Base-by-base conservation (phyloP, 1,140 invertebrate species). In the Anastrepha obliqua region DNA sequence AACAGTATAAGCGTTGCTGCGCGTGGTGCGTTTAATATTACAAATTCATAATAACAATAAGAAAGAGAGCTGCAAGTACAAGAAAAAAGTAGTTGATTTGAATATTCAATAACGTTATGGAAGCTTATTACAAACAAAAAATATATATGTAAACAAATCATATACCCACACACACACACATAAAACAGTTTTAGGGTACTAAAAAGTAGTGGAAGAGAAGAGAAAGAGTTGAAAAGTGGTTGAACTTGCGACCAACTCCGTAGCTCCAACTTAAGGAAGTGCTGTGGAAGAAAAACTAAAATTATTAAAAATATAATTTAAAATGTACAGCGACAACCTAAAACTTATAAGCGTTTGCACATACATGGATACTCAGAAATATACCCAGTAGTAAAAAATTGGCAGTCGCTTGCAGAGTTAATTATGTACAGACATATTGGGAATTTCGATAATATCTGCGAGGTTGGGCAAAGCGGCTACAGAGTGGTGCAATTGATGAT, bases 21-120 rank as follows among this genome's bases (percentile, higher is more conserved):
- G 85, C 58, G 58, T 86, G 17, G 44, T 17, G 74, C n/a, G n/a
- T 58, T 81, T 55, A 17, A 29, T 7, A 81, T 81, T 81, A 81
- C 74, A 81, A 81, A 81, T 81, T 81, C 51, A 81, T 81, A 81
- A 81, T 55, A 81, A 58, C 47, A 81, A 81, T 81, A 86, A 86
- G 17, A 86, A 86, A 62, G 59, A 86, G 59, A 86, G 55, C 85
- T 86, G 85, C n/a, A 86, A 86, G 59, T 44, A 86, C 39, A 86
- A 62, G 59, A 60, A 86, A 59, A 62, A 9, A 55, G 64, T 62
- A 67, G 29, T 39, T 20, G 44, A 81, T 58, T 55, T 81, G 17
- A 81, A 81, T 81, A 81, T 58, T n/a, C 44, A 81, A 58, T 81
- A 81, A 29, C 17, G 44, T 55, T 81, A 58, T 81, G 47, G 55